phyloP scores from a whole-genome alignment of 1,140 invertebrate genomes.

The Belonocnema kinseyi region DNA sequence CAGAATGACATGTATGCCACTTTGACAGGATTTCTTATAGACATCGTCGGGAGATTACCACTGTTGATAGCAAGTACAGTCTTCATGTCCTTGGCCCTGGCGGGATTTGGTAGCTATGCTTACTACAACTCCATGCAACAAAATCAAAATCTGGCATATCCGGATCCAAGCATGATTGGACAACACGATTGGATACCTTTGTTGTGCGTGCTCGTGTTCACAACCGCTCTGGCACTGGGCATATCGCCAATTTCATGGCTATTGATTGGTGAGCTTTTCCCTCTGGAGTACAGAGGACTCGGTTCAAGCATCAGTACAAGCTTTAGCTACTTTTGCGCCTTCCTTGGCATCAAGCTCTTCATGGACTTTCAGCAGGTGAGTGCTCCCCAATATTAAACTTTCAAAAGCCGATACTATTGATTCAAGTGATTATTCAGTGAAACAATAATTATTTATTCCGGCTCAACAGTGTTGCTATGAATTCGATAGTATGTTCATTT shows the following conservation, averaged over 20 bases:
- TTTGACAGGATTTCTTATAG: conserved; percentile 81
- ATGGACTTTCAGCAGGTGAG: conserved; percentile 84
- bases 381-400: conserved; percentile 19
- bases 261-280: conserved; percentile 91
- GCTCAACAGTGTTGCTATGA: too few species aligned
- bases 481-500: too few species aligned
- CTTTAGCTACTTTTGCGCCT: conserved; percentile 92
- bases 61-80: conserved; percentile 87
- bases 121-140: conserved; percentile 79
- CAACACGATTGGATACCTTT: conserved; percentile 87
- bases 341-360: conserved; percentile 92
- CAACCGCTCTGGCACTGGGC: conserved; percentile 89
- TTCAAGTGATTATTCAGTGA: too few species aligned
- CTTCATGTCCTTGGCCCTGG: conserved; percentile 87
- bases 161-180: conserved; percentile 65
- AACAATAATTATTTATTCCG: too few species aligned
- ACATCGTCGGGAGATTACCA: conserved; percentile 86
- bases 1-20: neutral
- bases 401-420: too few species aligned
- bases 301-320: conserved; percentile 88
- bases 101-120: conserved; percentile 87
- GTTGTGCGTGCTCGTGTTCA: conserved; percentile 88
- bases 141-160: conserved; percentile 69
- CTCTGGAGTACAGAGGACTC: conserved; percentile 87
- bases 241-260: conserved; percentile 93